Conservation (phyloP, 1,140 invertebrate species). For the Drosophila willistoni region DNA sequence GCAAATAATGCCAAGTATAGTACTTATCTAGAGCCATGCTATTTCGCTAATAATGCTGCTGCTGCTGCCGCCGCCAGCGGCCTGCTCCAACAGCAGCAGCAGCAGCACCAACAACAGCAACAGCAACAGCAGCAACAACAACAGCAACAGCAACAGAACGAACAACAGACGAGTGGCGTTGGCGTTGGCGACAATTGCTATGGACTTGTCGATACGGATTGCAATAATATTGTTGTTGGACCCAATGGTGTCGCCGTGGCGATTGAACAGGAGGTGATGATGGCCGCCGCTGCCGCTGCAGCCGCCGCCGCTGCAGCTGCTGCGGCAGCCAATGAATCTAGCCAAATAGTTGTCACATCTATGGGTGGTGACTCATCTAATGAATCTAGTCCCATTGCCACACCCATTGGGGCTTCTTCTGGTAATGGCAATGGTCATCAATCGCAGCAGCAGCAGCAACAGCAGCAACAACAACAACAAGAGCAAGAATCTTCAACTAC, state of each 20-base stretch:
- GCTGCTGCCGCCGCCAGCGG: background rate
- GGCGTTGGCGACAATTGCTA: constrained; percentile 52
- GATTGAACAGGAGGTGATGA: background rate
- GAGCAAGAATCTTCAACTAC: constrained; percentile 30
- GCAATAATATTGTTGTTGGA: constrained; percentile 11
- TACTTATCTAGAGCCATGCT: constrained; percentile 73
- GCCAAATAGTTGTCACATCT: background rate
- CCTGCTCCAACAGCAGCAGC: constrained; percentile 30
- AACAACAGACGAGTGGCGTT: constrained; percentile 45
- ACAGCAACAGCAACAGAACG: constrained; percentile 32
- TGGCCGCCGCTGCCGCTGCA: background rate
- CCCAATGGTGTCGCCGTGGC: constrained; percentile 6
- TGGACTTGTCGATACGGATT: constrained; percentile 45
- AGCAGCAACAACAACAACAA: constrained; percentile 18
- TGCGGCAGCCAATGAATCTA: background rate
- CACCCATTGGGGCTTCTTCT: constrained; percentile 34
- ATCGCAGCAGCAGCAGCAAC: constrained; percentile 20
- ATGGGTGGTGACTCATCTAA: constrained; percentile 34
- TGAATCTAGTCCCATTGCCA: constrained; percentile 53
- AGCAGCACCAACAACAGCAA: constrained; percentile 33
- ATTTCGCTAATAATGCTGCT: constrained; percentile 49
- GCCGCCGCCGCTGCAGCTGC: background rate
- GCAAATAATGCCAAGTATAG: constrained; percentile 52
- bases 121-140: constrained; percentile 48
- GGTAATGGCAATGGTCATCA: background rate